A percentile compares a stretch with the other conserved stretches of the same genome.
Evolutionary conservation across 2,113 vertebrate species (phyloP).

Genomic region (Solea solea): DNA sequence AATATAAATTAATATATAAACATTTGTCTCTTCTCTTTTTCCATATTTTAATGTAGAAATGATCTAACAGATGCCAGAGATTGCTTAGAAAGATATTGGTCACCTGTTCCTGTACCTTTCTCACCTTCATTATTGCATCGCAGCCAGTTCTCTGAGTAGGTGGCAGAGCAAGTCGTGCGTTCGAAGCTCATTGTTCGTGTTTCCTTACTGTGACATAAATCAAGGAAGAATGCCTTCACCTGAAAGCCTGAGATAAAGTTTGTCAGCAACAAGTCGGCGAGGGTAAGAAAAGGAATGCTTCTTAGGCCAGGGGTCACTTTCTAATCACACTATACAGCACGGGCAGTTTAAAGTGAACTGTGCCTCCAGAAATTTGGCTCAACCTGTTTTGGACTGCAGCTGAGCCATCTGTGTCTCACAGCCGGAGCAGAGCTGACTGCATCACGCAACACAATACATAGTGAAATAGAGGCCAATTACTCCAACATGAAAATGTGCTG

Average conservation of each 20-base stretch:
- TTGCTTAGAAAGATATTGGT: background rate
- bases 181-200: slow-evolving; percentile 15
- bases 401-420: slow-evolving; percentile 71
- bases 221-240: slow-evolving; percentile 15
- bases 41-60: too few relatives aligned
- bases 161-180: background rate
- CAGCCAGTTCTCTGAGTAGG: slow-evolving; percentile 4
- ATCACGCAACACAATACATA: slow-evolving; percentile 28
- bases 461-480: slow-evolving; percentile 39
- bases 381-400: slow-evolving; percentile 51
- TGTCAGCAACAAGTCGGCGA: slow-evolving; percentile 1
- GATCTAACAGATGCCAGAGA: slow-evolving; percentile 6
- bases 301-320: slow-evolving; percentile 17
- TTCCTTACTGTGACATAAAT: slow-evolving; percentile 33
- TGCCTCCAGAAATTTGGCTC: slow-evolving; percentile 57
- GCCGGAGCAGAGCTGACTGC: slow-evolving; percentile 47
- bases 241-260: slow-evolving; percentile 25
- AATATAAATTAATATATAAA: too few relatives aligned
- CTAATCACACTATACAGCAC: slow-evolving; percentile 21
- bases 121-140: slow-evolving; percentile 25
- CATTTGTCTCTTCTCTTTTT: too few relatives aligned
- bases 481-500: slow-evolving; percentile 29
- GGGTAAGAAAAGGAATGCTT: background rate
- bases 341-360: slow-evolving; percentile 40
- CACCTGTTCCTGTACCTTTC: slow-evolving; percentile 29